Evolutionary conservation across 2,797 vertebrate genomes (phyloP).

Genomic region (Spatula versicolor): DNA sequence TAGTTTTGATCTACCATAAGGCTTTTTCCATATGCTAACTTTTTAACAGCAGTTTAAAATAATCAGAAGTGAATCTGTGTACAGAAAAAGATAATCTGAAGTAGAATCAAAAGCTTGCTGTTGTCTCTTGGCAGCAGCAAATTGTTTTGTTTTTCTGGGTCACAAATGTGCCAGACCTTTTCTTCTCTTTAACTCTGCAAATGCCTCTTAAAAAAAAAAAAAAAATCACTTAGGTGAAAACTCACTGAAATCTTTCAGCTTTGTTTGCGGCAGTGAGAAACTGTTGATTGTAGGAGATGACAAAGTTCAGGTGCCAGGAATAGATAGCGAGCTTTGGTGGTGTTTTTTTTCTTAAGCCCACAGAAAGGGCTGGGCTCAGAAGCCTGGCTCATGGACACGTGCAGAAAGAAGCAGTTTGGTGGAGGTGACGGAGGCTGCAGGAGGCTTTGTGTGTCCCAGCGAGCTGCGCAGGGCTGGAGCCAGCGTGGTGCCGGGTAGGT

Average conservation of each 20-base stretch:
- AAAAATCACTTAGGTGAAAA: background rate
- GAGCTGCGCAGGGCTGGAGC: background rate
- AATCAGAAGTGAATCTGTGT: slow-evolving; percentile 4
- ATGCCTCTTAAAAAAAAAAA: background rate
- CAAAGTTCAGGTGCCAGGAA: background rate
- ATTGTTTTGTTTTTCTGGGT: slow-evolving; percentile 9
- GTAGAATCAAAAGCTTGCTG: slow-evolving; percentile 20
- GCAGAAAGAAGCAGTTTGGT: fast-evolving
- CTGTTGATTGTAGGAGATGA: background rate
- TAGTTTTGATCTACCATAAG: background rate
- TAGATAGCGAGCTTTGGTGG: background rate
- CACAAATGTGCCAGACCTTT: background rate
- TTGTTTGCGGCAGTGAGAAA: background rate
- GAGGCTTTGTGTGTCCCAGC: background rate
- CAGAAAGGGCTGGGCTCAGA: background rate
- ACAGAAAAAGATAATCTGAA: slow-evolving; percentile 11
- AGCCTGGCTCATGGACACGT: background rate
- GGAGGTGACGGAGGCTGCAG: fast-evolving
- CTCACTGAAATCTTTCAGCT: background rate
- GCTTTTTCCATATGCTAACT: background rate
- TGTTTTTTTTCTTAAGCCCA: background rate
- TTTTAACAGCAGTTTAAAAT: slow-evolving; percentile 35
- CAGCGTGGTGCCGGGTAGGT: background rate
- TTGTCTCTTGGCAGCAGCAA: slow-evolving; percentile 17
- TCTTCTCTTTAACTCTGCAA: background rate